A percentile compares a stretch with the other conserved stretches of the same genome.
These are phyloP conservation scores for Meloidogyne chitwoodi DNA, from an alignment of 1,140 invertebrate genomes.

Conservation along the genomic window DNA sequence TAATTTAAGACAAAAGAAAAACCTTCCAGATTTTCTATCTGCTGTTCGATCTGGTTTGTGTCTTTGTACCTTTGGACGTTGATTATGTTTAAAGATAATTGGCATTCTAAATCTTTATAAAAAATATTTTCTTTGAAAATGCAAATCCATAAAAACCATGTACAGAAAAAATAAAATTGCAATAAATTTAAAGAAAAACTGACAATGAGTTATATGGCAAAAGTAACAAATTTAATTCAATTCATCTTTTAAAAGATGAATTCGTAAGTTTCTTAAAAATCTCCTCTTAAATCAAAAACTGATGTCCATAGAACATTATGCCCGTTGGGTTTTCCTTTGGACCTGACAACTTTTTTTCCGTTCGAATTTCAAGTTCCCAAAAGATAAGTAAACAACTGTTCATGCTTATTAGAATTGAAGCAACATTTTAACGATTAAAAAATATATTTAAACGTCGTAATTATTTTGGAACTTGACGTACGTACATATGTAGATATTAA, in stretches of 20 bases:
- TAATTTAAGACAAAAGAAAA: not conserved
- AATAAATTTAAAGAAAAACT: no score
- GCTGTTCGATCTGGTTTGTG: not conserved
- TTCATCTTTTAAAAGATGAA: no score
- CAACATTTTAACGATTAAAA: not conserved
- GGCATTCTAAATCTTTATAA: not conserved
- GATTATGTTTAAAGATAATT: not conserved
- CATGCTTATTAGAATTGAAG: not conserved
- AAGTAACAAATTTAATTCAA: no score
- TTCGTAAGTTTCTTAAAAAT: not conserved
- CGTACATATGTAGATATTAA: no score
- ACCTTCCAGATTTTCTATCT: not conserved
- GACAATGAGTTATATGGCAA: no score
- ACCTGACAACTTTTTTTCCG: not conserved
- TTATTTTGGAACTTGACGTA: not conserved
- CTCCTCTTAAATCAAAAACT: not conserved
- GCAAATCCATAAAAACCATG: no score
- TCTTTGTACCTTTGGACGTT: not conserved
- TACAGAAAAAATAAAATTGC: no score
- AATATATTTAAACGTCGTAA: not conserved
- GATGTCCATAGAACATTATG: not conserved
- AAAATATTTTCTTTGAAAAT: not conserved
- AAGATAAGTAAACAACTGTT: not conserved
- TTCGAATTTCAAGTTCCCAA: not conserved
- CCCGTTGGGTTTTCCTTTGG: not conserved